These are phyloP conservation scores for Mesorhabditis spiculigera DNA, from an alignment of 2,888 invertebrate species.

Conservation along the genomic window DNA sequence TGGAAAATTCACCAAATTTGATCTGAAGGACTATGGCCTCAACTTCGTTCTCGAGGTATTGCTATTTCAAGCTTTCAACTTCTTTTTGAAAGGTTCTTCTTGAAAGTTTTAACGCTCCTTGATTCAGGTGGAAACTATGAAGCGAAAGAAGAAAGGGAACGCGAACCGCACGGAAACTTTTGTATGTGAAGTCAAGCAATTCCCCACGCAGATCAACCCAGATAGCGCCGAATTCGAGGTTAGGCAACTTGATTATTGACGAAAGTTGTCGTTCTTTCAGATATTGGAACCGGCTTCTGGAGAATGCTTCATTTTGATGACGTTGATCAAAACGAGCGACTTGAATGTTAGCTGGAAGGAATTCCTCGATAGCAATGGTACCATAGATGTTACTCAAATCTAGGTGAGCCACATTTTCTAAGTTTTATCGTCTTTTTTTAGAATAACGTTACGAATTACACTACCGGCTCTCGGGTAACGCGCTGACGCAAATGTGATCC, in stretches of 20 bases:
- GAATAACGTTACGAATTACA: too few species aligned
- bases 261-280: conserved; percentile 29
- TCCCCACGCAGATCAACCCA: conserved; percentile 51
- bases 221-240: conserved; percentile 57
- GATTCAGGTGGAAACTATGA: conserved; percentile 39
- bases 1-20: conserved; percentile 49
- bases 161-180: conserved; percentile 44
- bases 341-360: conserved; percentile 54
- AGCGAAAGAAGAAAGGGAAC: conserved; percentile 48
- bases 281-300: conserved; percentile 51
- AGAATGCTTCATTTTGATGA: conserved; percentile 49
- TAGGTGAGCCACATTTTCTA: conserved; percentile 6
- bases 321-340: conserved; percentile 52
- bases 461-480: too few species aligned
- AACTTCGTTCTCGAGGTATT: conserved; percentile 33
- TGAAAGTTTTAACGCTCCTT: too few species aligned
- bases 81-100: too few species aligned
- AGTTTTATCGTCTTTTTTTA: too few species aligned
- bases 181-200: conserved; percentile 45
- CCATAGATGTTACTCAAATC: conserved; percentile 39
- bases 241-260: conserved; percentile 7
- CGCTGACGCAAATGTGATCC: too few species aligned
- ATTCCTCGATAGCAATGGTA: conserved; percentile 50
- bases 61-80: too few species aligned
- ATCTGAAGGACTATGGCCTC: conserved; percentile 40